Conservation (phyloP, 1,140 invertebrate species). For the Drosophila equinoxialis region DNA sequence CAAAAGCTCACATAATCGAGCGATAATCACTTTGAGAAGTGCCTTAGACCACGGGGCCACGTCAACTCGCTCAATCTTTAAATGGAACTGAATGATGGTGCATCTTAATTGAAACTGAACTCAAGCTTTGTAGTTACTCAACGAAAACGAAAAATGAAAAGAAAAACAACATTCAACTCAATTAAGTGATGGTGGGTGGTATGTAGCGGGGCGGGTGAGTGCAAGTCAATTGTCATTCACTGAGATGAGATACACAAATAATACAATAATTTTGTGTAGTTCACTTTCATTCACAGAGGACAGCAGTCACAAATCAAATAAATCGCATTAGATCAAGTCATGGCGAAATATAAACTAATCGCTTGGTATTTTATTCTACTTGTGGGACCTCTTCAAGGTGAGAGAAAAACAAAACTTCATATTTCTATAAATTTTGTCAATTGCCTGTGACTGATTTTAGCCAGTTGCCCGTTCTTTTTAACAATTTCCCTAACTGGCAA, state of each 20-base stretch:
- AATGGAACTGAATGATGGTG: not conserved
- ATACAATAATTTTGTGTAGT: slow-evolving; percentile 3
- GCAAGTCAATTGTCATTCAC: slow-evolving; percentile 7
- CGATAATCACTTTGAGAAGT: not conserved
- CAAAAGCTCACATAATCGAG: not conserved
- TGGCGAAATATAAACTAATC: not conserved
- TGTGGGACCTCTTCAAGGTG: slow-evolving; percentile 3
- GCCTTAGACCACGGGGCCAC: not conserved
- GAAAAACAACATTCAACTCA: slow-evolving; percentile 2
- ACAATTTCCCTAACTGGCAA: slow-evolving; percentile 66
- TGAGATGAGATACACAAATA: not conserved
- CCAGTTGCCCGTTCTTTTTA: slow-evolving; percentile 68
- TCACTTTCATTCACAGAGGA: slow-evolving; percentile 5
- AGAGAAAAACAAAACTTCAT: not conserved
- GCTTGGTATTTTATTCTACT: not conserved
- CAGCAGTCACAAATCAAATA: slow-evolving; percentile 1
- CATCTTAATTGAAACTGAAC: slow-evolving; percentile 12
- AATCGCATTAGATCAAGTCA: slow-evolving; percentile 1
- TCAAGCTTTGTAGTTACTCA: slow-evolving; percentile 1
- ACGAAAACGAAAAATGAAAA: not conserved
- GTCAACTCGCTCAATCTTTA: slow-evolving; percentile 2
- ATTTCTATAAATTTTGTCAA: not conserved
- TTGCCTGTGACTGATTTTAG: slow-evolving; percentile 12
- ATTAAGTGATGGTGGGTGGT: not conserved
- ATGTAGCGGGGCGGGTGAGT: not conserved